These are phyloP conservation scores for Pachypanchax playfairii DNA, from an alignment of 2,113 vertebrate species.

Conservation along the genomic window DNA sequence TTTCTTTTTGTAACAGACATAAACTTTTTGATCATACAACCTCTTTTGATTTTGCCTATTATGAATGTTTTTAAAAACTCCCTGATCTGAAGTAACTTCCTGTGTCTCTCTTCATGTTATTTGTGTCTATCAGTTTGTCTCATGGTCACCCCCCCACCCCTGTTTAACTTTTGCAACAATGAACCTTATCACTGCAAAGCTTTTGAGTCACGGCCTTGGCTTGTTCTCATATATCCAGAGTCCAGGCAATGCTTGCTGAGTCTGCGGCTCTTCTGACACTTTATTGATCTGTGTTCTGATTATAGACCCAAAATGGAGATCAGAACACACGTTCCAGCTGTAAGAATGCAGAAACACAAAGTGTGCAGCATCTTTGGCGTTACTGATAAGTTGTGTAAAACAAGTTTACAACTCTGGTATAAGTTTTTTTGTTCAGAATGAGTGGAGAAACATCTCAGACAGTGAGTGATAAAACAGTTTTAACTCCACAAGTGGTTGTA, in stretches of 20 bases:
- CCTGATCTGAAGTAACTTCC: too few relatives aligned
- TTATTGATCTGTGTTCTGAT: conserved; percentile 38
- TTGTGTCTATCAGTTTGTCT: conserved; percentile 7
- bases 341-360: conserved; percentile 5
- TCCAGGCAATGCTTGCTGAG: conserved; percentile 16
- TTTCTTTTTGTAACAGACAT: too few relatives aligned
- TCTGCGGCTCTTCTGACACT: conserved; percentile 9
- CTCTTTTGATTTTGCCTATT: too few relatives aligned
- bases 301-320: background rate
- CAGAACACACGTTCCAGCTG: conserved; percentile 18
- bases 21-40: too few relatives aligned
- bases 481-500: too few relatives aligned
- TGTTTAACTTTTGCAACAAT: conserved; percentile 16
- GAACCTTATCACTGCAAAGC: conserved; percentile 17
- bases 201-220: conserved; percentile 1
- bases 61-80: too few relatives aligned
- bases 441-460: background rate
- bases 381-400: conserved; percentile 1
- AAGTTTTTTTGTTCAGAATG: background rate
- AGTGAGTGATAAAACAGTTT: background rate
- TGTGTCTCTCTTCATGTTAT: background rate
- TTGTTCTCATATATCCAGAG: conserved; percentile 13
- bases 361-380: background rate
- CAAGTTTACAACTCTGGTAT: background rate
- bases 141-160: background rate